Percentiles rank a stretch among this genome's conserved stretches.
phyloP scores from a whole-genome alignment of 37 sponge, comb jelly and placozoan species.

The Tethya wilhelma region DNA sequence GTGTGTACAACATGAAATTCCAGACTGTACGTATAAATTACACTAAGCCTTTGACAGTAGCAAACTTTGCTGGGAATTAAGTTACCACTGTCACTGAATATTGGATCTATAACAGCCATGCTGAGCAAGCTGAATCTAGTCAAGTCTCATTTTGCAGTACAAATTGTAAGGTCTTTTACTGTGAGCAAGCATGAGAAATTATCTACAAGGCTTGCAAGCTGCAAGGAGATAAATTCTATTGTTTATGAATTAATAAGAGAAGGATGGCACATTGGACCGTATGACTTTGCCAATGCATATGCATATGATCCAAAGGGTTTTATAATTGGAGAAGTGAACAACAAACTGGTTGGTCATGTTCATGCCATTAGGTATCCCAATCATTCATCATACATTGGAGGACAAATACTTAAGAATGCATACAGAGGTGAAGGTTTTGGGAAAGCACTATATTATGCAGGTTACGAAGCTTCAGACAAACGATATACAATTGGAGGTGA shows the following conservation, averaged over 20 bases:
- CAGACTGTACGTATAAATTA: no score
- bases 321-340: background rate
- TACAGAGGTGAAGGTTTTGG: background rate
- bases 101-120: no score
- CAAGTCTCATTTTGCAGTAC: no score
- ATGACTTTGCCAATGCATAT: background rate
- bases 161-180: no score
- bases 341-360: background rate
- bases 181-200: no score
- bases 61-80: no score
- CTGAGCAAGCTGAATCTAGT: no score
- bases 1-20: no score
- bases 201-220: no score
- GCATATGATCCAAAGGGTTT: conserved; percentile 3
- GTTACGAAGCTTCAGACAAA: background rate
- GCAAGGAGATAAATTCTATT: background rate
- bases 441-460: background rate
- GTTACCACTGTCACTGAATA: no score
- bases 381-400: background rate
- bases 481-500: conserved; percentile 1
- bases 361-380: background rate
- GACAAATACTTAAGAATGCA: background rate
- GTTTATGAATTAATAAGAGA: background rate
- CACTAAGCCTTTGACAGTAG: no score
- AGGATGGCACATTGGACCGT: conserved; percentile 21